These are phyloP conservation scores for Siphamia tubifer DNA, from an alignment of 2,113 vertebrate species.

Conservation along the genomic window DNA sequence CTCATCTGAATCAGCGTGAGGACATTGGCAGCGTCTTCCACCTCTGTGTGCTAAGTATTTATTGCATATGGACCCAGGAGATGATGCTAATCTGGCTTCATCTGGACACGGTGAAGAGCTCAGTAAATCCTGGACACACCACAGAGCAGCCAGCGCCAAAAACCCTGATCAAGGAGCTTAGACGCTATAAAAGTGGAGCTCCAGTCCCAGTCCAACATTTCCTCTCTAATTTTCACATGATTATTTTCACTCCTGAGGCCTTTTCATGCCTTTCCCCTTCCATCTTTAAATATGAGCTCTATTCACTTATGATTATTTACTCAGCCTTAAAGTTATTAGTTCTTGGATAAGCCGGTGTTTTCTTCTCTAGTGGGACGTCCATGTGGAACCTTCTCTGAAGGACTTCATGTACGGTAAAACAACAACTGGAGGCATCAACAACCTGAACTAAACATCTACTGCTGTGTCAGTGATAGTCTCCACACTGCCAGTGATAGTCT, in stretches of 20 bases:
- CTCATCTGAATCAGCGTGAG: background rate
- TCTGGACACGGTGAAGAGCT: constrained; percentile 5
- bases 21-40: constrained; percentile 14
- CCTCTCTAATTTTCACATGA: constrained; percentile 19
- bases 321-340: background rate
- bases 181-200: background rate
- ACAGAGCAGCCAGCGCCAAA: background rate
- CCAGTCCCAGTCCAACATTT: background rate
- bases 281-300: constrained; percentile 31
- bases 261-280: background rate
- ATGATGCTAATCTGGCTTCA: constrained; percentile 19
- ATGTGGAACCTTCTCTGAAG: background rate
- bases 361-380: background rate
- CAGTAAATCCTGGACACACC: background rate
- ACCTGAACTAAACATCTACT: background rate
- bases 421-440: background rate
- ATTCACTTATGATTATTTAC: constrained; percentile 28
- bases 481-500: too few relatives aligned
- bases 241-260: constrained; percentile 25
- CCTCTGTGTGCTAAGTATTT: background rate
- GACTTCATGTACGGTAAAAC: background rate
- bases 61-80: background rate
- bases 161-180: constrained; percentile 20
- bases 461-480: too few relatives aligned
- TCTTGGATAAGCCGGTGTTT: background rate